These are phyloP conservation scores for Pinna nobilis DNA, from an alignment of 1,140 invertebrate species.

Conservation along the genomic window DNA sequence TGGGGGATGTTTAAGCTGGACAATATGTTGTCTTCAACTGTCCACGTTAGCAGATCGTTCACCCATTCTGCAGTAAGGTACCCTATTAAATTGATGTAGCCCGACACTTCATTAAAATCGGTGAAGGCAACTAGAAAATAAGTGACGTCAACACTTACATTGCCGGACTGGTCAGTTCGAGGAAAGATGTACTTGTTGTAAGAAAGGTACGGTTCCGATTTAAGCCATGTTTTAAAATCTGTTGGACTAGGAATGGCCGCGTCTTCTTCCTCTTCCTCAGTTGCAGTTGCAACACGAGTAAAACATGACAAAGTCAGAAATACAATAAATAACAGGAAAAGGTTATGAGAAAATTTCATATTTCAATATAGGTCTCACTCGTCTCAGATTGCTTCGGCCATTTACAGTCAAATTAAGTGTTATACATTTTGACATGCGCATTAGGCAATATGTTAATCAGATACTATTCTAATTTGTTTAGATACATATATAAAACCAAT, in stretches of 20 bases:
- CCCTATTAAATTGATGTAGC: slow-evolving; percentile 29
- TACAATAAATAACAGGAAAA: no score
- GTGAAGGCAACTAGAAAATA: slow-evolving; percentile 35
- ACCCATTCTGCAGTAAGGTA: slow-evolving; percentile 22
- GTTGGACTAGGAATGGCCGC: no score
- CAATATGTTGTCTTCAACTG: slow-evolving; percentile 4
- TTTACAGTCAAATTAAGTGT: no score
- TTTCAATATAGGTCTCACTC: not conserved
- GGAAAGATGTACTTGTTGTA: slow-evolving; percentile 42
- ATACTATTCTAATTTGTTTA: no score
- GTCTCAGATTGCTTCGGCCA: not conserved
- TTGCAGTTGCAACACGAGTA: no score
- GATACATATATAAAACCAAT: no score
- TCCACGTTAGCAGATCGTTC: slow-evolving; percentile 38
- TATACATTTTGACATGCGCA: no score
- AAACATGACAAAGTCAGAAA: no score
- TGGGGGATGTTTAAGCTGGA: slow-evolving; percentile 22
- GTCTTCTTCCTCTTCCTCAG: no score
- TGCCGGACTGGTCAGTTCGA: slow-evolving; percentile 3
- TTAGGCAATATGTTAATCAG: no score
- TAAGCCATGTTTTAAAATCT: slow-evolving; percentile 18
- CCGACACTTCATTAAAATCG: slow-evolving; percentile 38
- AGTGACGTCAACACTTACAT: slow-evolving; percentile 29
- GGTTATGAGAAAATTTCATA: no score
- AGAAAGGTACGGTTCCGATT: slow-evolving; percentile 4